phyloP scores from a whole-genome alignment of 1,140 invertebrate species.

The Drosophila willistoni region DNA sequence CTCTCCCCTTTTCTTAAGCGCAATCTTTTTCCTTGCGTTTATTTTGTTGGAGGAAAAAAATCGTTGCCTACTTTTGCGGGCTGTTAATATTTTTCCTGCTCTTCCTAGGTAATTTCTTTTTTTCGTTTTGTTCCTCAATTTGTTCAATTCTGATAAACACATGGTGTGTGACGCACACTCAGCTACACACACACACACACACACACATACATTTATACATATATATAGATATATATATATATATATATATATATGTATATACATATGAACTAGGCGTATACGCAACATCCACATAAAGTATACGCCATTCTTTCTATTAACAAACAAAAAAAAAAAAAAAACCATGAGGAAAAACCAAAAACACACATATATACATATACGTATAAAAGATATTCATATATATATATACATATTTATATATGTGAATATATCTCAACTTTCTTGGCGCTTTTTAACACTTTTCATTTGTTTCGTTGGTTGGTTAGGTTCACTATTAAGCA shows the following conservation, averaged over 20 bases:
- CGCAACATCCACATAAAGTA: constrained; percentile 70
- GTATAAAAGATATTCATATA: neutral
- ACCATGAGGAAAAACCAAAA: constrained; percentile 26
- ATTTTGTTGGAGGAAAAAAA: constrained; percentile 10
- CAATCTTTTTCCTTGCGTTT: constrained; percentile 37
- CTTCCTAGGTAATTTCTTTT: neutral
- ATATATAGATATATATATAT: constrained; percentile 9
- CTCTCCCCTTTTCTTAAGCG: constrained; percentile 2
- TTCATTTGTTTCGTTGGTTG: constrained; percentile 5
- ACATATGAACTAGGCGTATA: constrained; percentile 57
- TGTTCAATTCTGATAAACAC: constrained; percentile 47
- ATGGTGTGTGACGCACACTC: constrained; percentile 61
- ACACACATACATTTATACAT: constrained; percentile 23
- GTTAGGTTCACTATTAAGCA: constrained; percentile 36
- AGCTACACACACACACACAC: constrained; percentile 26
- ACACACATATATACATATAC: constrained; percentile 10
- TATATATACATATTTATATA: constrained; percentile 24
- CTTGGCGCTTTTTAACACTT: constrained; percentile 4
- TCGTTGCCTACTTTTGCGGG: constrained; percentile 51
- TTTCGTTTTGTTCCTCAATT: neutral
- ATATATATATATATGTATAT: constrained; percentile 6
- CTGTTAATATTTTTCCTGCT: constrained; percentile 14
- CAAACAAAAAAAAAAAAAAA: constrained; percentile 46
- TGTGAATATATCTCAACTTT: constrained; percentile 18
- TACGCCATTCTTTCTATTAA: constrained; percentile 59